Evolutionary conservation across 2,888 invertebrate genomes (phyloP).

Genomic region (Acrocera orbiculus): DNA sequence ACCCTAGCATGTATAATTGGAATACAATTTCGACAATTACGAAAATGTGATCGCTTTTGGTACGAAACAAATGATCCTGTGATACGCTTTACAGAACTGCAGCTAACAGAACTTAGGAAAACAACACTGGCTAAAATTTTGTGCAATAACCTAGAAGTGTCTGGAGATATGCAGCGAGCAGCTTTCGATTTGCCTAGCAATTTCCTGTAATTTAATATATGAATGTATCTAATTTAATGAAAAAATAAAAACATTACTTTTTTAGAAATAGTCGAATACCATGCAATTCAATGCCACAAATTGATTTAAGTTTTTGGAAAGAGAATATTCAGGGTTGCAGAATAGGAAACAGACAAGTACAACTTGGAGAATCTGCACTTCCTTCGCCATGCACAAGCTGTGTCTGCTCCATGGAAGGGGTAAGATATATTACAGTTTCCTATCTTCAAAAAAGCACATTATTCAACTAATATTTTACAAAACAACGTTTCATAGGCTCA

Average conservation of each 20-base stretch:
- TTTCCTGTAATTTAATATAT: conserved; percentile 57
- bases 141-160: conserved; percentile 77
- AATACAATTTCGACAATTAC: conserved; percentile 75
- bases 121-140: conserved; percentile 66
- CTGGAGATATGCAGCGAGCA: conserved; percentile 72
- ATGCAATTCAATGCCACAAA: conserved; percentile 60
- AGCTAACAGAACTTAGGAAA: conserved; percentile 75
- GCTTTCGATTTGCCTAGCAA: conserved; percentile 82
- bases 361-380: conserved; percentile 67
- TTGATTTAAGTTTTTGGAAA: conserved; percentile 70
- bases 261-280: conserved; percentile 67
- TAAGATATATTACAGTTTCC: too few species aligned
- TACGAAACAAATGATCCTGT: conserved; percentile 62
- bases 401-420: conserved; percentile 70
- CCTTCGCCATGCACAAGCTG: conserved; percentile 85
- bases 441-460: background rate
- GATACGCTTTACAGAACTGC: conserved; percentile 65
- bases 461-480: too few species aligned
- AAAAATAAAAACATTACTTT: conserved; percentile 1
- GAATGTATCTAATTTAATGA: too few species aligned
- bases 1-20: conserved; percentile 91
- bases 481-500: conserved; percentile 47
- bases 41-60: conserved; percentile 93
- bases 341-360: conserved; percentile 60
- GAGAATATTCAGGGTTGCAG: conserved; percentile 68